Conservation (phyloP, 2,113 vertebrate species). For the Myotis davidii region DNA sequence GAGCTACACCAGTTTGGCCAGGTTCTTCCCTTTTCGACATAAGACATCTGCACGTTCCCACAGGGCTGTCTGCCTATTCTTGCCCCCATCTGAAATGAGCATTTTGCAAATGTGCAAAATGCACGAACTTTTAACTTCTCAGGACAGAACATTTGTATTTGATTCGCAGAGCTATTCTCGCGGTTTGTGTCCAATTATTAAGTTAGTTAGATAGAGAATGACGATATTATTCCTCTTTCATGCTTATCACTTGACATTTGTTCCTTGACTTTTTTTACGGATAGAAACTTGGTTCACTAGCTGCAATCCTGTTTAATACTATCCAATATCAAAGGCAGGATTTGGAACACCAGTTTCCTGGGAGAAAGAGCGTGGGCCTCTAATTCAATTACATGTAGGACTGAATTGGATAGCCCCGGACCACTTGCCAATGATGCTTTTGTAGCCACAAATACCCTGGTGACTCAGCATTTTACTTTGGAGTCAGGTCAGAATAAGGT, state of each 20-base stretch:
- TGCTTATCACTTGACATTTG: constrained; percentile 63
- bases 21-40: background rate
- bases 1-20: too few species aligned
- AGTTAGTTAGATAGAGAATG: constrained; percentile 56
- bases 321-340: constrained; percentile 41
- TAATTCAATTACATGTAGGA: constrained; percentile 57
- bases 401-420: constrained; percentile 61
- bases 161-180: constrained; percentile 47
- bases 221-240: constrained; percentile 40
- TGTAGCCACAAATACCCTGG: constrained; percentile 44
- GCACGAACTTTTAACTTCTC: constrained; percentile 1
- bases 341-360: background rate
- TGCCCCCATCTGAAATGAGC: background rate
- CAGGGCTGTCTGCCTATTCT: background rate
- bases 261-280: constrained; percentile 23
- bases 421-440: constrained; percentile 57
- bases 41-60: background rate
- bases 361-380: constrained; percentile 42
- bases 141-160: constrained; percentile 52
- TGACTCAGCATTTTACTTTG: constrained; percentile 32
- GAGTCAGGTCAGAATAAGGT: constrained; percentile 20
- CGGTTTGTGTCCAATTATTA: constrained; percentile 51
- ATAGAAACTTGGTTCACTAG: constrained; percentile 42
- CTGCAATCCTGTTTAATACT: constrained; percentile 34
- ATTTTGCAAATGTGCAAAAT: background rate